Evolutionary conservation across 2,888 invertebrate species (phyloP).

Genomic region (Tanypteryx hageni): DNA sequence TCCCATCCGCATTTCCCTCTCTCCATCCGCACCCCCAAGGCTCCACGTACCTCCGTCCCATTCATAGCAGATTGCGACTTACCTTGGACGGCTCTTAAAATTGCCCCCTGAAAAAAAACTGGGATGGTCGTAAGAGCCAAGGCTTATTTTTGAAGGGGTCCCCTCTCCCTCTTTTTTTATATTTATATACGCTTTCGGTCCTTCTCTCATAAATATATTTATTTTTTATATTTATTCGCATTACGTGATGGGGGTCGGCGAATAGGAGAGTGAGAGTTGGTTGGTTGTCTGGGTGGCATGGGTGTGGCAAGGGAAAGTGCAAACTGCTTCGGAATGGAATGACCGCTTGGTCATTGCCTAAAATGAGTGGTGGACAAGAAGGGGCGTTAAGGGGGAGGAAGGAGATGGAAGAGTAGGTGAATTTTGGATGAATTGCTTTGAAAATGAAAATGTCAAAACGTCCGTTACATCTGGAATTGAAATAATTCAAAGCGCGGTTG

Average conservation of each 20-base stretch:
- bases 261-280: background rate
- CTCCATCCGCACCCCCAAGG: background rate
- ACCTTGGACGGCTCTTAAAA: constrained; percentile 50
- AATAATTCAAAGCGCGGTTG: too few species aligned
- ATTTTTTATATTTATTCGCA: constrained; percentile 42
- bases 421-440: too few species aligned
- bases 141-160: constrained; percentile 33
- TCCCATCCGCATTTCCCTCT: background rate
- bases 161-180: background rate
- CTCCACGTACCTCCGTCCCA: constrained; percentile 18
- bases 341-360: too few species aligned
- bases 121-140: background rate
- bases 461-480: too few species aligned
- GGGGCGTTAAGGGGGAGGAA: too few species aligned
- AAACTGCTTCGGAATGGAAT: background rate
- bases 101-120: constrained; percentile 5
- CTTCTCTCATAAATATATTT: background rate
- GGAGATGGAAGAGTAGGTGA: too few species aligned
- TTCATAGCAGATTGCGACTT: constrained; percentile 58
- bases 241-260: constrained; percentile 30
- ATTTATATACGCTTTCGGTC: constrained; percentile 54
- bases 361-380: too few species aligned
- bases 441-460: too few species aligned
- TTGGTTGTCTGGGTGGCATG: background rate
- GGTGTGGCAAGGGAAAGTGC: background rate